phyloP scores from a whole-genome alignment of 2,888 invertebrate genomes.

The Eupsilia transversa region DNA sequence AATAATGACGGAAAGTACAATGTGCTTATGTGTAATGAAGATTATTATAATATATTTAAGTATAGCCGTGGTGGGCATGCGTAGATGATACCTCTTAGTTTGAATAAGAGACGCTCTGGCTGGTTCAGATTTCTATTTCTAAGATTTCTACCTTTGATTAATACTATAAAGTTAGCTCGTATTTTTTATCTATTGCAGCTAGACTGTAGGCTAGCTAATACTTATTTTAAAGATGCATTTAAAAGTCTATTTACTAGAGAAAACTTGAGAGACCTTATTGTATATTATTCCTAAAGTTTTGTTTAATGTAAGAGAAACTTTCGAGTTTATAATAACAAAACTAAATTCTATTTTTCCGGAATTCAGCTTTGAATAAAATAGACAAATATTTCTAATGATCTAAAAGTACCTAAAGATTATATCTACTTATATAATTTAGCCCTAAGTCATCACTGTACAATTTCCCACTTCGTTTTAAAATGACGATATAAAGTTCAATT shows the following conservation, averaged over 20 bases:
- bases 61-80: conserved; percentile 51
- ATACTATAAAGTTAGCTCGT: conserved; percentile 55
- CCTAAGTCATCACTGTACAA: conserved; percentile 54
- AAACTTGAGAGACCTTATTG: conserved; percentile 48
- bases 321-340: conserved; percentile 24
- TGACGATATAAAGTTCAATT: conserved; percentile 41
- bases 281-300: conserved; percentile 28
- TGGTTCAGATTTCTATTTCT: conserved; percentile 73
- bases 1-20: conserved; percentile 52
- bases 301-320: background rate
- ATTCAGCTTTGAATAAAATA: conserved; percentile 24
- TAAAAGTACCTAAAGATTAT: conserved; percentile 29
- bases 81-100: conserved; percentile 49
- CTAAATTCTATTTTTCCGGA: conserved; percentile 40
- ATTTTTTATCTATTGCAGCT: conserved; percentile 56
- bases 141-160: conserved; percentile 64
- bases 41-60: conserved; percentile 49
- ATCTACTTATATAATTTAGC: conserved; percentile 50
- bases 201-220: conserved; percentile 45
- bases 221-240: conserved; percentile 59
- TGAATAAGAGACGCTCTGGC: conserved; percentile 72
- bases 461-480: conserved; percentile 50
- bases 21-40: conserved; percentile 46
- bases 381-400: conserved; percentile 16
- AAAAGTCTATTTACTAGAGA: conserved; percentile 52